Evolutionary conservation across 2,797 vertebrate species (phyloP), one percentile per base, ranked within the genome.

Genomic region (Lutjanus campechanus): DNA sequence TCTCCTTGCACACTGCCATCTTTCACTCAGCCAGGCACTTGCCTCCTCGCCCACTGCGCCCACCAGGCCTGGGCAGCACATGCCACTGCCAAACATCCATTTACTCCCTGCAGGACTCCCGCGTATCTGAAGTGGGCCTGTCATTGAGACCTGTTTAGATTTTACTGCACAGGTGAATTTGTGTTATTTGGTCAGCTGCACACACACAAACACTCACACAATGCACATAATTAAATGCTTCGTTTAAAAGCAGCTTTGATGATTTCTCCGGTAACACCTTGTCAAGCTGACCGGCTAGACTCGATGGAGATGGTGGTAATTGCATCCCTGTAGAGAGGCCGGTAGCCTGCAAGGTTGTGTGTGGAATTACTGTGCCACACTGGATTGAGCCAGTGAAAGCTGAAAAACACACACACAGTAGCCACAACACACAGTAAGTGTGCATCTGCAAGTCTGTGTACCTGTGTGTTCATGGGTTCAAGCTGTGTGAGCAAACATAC

Each of bases 181-280:
- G 11, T 62, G 81, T 56, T 83, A 79, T 85, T 82, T 81, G 59
- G 22, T 55, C 69, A 73, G 46, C 54, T 62, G 44, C 44, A 51
- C 84, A 47, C 64, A 56, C 56, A 67, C 22, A 59, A 53, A 70
- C 25, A 82, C 43, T 46, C 25, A 74, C 67, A 83, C 75, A 77
- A 79, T 79, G 72, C 82, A 79, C 71, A 81, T 86, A 89, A 94
- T 94, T 93, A 94, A 95, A 94, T 87, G 91, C 88, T 91, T 94
- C 64, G 83, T 94, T 94, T 94, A 87, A 94, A 95, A 95, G 92
- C 92, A 91, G 83, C 92, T 95, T 93, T 93, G 91, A 95, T 93
- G 79, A 91, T 93, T 95, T 89, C 77, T 91, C 85, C 68, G 51
- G 89, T 91, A 92, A 90, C 92, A 95, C 93, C 90, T 91, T 90